Conservation (phyloP, 2,113 vertebrate species). For the Pseudois nayaur region DNA sequence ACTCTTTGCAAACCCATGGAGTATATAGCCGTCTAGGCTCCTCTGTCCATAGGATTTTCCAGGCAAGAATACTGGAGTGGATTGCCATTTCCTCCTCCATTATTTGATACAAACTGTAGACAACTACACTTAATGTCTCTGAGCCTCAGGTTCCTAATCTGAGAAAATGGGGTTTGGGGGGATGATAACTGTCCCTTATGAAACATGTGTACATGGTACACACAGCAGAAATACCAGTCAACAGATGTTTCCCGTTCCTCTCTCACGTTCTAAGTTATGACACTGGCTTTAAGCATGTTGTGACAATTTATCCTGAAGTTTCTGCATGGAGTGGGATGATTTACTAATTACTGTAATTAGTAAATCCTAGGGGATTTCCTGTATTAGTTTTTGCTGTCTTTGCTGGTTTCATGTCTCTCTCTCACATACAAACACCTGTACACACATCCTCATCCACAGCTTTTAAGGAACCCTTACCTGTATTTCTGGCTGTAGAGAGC, state of each 20-base stretch:
- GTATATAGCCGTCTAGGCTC: fast-evolving
- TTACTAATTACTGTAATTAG: background rate
- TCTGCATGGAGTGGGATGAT: background rate
- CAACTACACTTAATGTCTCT: background rate
- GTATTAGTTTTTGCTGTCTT: background rate
- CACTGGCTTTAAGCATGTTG: background rate
- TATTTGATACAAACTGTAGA: background rate
- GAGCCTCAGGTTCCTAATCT: background rate
- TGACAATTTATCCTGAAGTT: background rate
- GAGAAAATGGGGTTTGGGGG: background rate
- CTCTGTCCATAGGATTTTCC: background rate
- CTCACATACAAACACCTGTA: background rate
- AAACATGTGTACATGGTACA: no score
- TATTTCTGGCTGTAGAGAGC: background rate
- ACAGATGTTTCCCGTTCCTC: no score
- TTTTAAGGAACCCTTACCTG: background rate
- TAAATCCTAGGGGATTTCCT: background rate
- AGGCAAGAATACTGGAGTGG: background rate
- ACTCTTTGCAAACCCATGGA: background rate
- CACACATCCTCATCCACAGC: background rate
- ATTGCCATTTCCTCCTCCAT: background rate
- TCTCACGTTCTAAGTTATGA: background rate
- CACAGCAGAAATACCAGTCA: background rate
- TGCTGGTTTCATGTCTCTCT: background rate
- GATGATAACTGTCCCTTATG: background rate